These are phyloP conservation scores for Tenthredo amoena DNA, from an alignment of 2,888 invertebrate species.

Conservation along the genomic window DNA sequence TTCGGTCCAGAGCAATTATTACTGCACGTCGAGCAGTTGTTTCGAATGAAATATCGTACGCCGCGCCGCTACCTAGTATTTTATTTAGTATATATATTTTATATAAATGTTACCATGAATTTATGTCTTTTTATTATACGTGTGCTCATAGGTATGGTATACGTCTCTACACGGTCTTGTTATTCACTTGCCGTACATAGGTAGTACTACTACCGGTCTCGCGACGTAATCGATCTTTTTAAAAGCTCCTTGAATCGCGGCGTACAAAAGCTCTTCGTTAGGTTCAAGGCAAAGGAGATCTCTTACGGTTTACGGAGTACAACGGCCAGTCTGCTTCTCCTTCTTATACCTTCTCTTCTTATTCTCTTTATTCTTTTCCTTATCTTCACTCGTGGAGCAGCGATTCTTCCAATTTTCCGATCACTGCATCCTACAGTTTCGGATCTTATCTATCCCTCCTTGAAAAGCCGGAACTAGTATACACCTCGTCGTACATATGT, in stretches of 20 bases:
- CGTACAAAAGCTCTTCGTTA: slow-evolving; percentile 35
- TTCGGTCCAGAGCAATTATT: neutral
- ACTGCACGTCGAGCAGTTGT: neutral
- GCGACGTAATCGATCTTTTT: neutral
- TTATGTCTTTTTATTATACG: neutral
- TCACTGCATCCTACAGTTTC: slow-evolving; percentile 35
- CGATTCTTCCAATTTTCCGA: slow-evolving; percentile 42
- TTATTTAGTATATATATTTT: neutral
- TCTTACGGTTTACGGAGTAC: slow-evolving; percentile 20
- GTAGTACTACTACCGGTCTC: neutral
- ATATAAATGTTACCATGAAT: neutral
- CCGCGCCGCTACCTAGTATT: neutral
- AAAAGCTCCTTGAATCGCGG: slow-evolving; percentile 23
- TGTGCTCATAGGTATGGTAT: no score
- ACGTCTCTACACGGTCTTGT: neutral
- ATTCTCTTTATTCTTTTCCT: neutral
- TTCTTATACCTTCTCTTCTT: neutral
- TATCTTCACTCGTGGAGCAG: neutral
- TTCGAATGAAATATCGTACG: slow-evolving; percentile 8
- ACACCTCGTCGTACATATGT: neutral
- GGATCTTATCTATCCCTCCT: neutral
- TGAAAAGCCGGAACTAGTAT: slow-evolving; percentile 3
- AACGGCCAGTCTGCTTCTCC: neutral
- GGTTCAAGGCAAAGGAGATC: slow-evolving; percentile 23
- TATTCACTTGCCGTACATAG: neutral